Conservation (phyloP, 1,140 invertebrate species). For the Maconellicoccus hirsutus region DNA sequence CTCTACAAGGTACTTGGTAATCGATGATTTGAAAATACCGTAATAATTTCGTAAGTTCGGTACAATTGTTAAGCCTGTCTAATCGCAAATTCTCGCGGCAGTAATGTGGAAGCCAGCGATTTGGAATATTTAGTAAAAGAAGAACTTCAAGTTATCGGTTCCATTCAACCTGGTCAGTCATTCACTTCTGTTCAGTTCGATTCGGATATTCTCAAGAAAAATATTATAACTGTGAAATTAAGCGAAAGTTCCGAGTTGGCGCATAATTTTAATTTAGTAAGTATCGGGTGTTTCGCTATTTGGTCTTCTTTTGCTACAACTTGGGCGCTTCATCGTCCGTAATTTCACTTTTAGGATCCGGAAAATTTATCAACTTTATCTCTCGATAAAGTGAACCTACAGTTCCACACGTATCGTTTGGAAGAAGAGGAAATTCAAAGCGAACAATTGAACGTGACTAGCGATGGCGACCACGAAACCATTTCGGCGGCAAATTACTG, state of each 20-base stretch:
- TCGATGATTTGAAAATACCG: neutral
- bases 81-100: neutral
- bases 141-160: neutral
- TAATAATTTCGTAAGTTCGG: neutral
- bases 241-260: neutral
- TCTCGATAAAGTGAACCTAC: neutral
- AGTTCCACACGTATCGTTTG: neutral
- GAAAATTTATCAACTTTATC: neutral
- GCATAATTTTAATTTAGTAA: neutral
- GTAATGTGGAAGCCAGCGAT: neutral
- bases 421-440: neutral
- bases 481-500: slow-evolving; percentile 35
- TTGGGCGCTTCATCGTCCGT: neutral
- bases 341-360: neutral
- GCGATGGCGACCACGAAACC: slow-evolving; percentile 4
- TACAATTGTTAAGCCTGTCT: no score
- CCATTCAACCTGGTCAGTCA: neutral
- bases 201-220: neutral
- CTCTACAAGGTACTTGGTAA: neutral
- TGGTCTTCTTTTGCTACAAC: no score
- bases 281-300: no score
- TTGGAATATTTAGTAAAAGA: neutral
- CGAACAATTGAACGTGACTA: neutral
- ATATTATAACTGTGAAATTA: neutral
- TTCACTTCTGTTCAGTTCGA: neutral